Percentiles rank a stretch among this genome's conserved stretches.
Evolutionary conservation across 2,113 vertebrate species (phyloP).

Genomic region (Tichodroma muraria): DNA sequence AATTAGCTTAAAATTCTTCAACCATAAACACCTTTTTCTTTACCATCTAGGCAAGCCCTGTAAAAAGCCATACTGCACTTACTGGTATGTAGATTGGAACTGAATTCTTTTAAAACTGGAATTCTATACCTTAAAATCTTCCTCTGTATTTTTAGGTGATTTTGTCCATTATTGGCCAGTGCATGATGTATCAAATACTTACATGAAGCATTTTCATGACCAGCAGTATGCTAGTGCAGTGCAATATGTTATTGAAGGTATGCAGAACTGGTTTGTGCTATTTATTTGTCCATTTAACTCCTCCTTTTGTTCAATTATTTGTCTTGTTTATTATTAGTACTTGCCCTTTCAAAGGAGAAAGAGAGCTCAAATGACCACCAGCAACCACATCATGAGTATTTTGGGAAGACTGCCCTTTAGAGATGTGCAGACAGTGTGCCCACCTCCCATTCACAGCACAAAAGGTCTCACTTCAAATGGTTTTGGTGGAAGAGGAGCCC

Average conservation of each 20-base stretch:
- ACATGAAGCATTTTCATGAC: neutral
- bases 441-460: neutral
- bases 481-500: neutral
- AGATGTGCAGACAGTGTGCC: neutral
- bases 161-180: neutral
- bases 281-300: neutral
- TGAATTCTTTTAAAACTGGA: neutral
- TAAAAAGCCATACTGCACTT: neutral
- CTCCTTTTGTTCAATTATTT: neutral
- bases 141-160: neutral
- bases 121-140: neutral
- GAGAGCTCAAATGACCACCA: neutral
- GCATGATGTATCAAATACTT: neutral
- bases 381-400: neutral
- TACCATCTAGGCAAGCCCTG: neutral
- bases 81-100: neutral
- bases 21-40: neutral
- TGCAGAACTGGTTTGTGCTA: neutral
- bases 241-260: neutral
- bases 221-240: neutral
- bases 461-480: neutral
- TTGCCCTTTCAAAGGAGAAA: neutral
- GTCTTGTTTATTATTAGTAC: neutral
- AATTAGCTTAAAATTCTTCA: neutral
- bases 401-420: neutral